Base-by-base conservation (phyloP, 1,140 invertebrate species). In the Eriocheir sinensis region DNA sequence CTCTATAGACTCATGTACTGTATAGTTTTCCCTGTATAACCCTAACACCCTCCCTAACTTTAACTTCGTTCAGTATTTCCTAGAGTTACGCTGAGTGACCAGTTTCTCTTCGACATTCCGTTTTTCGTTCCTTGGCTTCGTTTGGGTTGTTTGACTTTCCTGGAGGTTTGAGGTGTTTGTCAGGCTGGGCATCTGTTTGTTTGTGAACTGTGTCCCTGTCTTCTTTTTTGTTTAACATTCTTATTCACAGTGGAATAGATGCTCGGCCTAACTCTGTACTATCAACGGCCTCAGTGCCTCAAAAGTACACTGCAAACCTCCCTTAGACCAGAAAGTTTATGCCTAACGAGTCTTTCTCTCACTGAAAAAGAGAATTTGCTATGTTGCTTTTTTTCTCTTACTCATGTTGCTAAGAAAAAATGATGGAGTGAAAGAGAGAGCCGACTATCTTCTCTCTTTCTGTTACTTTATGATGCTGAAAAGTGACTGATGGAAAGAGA, bases 31-130 rank as follows among this genome's bases (percentile, higher is more conserved):
- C 32, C 72, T 36, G 17, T 17, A 72, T 30, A 44, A 36, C 8
- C 21, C 34, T 17, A 60, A n/a, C 17, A 53, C 4, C 12, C 2
- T 72, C 15, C 48, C 27, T 17, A 90, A 4, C 12, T 72, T 90
- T 72, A 72, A n/a, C 30, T 27, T 34, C 17, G 32, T 90, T 36
- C 89, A 90, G 88, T 89, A 89, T 89, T 89, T 89, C n/a, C 53
- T 89, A 89, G 41, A 32, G 88, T 53, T 89, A 89, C 30, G n/a
- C 9, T 30, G 40, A 8, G n/a, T 30, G 38, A 53, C 32, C 36
- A 32, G n/a, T 3, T 89, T n/a, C 44, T 89, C 30, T 89, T 36
- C 88, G 15, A 21, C 44, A 53, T 40, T 53, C 34, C 41, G 53
- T 32, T 15, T 30, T 89, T 53, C 36, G 44, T 53, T 89, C 53